phyloP scores from a whole-genome alignment of 2,113 vertebrate species.

The Malaclemys terrapin region DNA sequence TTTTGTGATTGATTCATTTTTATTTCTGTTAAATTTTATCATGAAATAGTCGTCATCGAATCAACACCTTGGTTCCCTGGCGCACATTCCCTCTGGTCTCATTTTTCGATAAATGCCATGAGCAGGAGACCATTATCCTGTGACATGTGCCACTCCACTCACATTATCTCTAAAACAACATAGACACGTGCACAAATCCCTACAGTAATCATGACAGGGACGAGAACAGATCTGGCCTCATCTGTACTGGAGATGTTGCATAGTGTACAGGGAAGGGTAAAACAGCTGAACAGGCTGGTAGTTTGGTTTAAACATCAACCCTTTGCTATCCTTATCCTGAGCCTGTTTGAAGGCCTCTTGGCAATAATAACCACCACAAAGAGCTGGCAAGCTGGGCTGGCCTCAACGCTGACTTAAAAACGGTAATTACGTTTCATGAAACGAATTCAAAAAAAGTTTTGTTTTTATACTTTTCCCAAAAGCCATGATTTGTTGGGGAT shows the following conservation, averaged over 20 bases:
- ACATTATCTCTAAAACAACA: slow-evolving; percentile 74
- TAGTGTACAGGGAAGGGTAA: neutral
- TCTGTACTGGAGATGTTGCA: accelerated
- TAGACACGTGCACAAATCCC: slow-evolving; percentile 52
- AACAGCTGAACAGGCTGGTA: accelerated
- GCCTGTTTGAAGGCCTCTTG: neutral
- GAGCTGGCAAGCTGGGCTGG: neutral
- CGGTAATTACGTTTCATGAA: accelerated
- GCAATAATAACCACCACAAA: neutral
- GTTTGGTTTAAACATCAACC: neutral
- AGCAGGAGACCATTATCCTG: slow-evolving; percentile 73
- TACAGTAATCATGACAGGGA: slow-evolving; percentile 33
- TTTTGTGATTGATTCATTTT: slow-evolving; percentile 64
- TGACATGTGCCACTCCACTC: slow-evolving; percentile 71
- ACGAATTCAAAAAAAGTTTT: accelerated
- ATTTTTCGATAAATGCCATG: slow-evolving; percentile 75
- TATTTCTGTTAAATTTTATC: slow-evolving; percentile 70
- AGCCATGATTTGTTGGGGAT: neutral
- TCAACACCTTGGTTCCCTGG: slow-evolving; percentile 65
- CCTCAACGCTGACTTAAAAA: neutral
- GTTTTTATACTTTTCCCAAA: neutral
- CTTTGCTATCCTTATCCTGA: accelerated
- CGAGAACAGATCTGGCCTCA: slow-evolving; percentile 13
- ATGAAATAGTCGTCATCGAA: slow-evolving; percentile 58
- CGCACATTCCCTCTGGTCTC: slow-evolving; percentile 71